Evolutionary conservation across 2,888 invertebrate species (phyloP).

Genomic region (Dexiosoma caninum): DNA sequence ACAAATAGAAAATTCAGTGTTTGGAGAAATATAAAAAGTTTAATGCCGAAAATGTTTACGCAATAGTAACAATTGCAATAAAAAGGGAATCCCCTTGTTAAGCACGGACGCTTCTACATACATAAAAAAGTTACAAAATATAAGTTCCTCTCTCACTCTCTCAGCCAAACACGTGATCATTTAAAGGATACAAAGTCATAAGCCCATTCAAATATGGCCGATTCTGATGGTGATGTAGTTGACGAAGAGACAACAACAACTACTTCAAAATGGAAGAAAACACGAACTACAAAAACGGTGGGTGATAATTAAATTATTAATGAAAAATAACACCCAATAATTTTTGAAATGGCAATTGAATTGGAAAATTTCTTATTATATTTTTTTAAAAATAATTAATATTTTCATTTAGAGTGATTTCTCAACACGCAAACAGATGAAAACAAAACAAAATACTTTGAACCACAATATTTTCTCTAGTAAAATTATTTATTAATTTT

Average conservation of each 20-base stretch:
- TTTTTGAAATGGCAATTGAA: neutral
- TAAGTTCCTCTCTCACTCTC: too few species aligned
- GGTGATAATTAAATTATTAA: too few species aligned
- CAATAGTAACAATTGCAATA: neutral
- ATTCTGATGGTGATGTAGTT: slow-evolving; percentile 66
- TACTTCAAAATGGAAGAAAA: slow-evolving; percentile 72
- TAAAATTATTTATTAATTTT: neutral
- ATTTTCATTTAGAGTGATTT: too few species aligned
- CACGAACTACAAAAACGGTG: slow-evolving; percentile 68
- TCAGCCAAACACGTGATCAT: neutral
- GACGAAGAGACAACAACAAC: slow-evolving; percentile 67
- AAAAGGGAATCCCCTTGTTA: neutral
- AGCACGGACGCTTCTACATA: neutral
- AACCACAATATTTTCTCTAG: neutral
- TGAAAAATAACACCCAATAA: neutral
- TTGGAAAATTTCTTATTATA: neutral
- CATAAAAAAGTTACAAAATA: too few species aligned
- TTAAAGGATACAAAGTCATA: slow-evolving; percentile 14
- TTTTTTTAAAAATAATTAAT: too few species aligned
- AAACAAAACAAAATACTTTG: neutral
- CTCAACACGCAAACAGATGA: too few species aligned
- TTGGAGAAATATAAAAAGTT: neutral
- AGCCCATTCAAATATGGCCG: slow-evolving; percentile 56
- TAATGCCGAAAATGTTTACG: neutral
- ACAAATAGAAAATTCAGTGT: neutral